Evolutionary conservation across 2,888 invertebrate genomes (phyloP).

Genomic region (Volucella inanis): DNA sequence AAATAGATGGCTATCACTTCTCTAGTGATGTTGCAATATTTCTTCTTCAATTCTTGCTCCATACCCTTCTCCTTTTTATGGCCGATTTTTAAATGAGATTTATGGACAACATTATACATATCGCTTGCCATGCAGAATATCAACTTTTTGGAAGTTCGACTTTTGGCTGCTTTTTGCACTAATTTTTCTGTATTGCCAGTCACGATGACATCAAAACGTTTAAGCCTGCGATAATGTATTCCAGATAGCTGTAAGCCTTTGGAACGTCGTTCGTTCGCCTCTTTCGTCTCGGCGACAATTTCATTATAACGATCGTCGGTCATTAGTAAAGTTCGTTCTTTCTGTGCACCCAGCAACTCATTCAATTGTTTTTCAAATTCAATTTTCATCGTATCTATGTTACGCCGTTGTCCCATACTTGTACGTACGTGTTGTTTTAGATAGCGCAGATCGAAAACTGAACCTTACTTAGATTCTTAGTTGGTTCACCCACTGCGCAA

Average conservation of each 20-base stretch:
- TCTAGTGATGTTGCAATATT: conserved; percentile 62
- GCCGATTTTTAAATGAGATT: conserved; percentile 52
- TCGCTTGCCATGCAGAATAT: conserved; percentile 47
- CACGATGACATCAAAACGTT: conserved; percentile 49
- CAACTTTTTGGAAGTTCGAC: conserved; percentile 3
- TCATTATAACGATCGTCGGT: conserved; percentile 53
- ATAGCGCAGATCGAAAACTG: conserved; percentile 26
- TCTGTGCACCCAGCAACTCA: conserved; percentile 32
- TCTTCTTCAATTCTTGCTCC: conserved; percentile 52
- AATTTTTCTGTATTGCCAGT: conserved; percentile 37
- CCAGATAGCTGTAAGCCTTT: conserved; percentile 33
- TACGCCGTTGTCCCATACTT: background rate
- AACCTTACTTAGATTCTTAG: background rate
- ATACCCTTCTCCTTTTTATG: conserved; percentile 66
- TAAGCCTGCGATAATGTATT: conserved; percentile 52
- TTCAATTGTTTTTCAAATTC: conserved; percentile 53
- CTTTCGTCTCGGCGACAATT: conserved; percentile 35
- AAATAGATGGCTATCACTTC: conserved; percentile 62
- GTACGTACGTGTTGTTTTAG: conserved; percentile 13
- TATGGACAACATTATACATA: conserved; percentile 55
- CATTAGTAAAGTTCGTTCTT: conserved; percentile 42
- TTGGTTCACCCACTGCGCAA: conserved; percentile 36
- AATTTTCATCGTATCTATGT: conserved; percentile 27
- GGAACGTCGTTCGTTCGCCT: conserved; percentile 33
- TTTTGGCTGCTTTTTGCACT: conserved; percentile 16